A percentile compares a stretch with the other conserved stretches of the same genome.
phyloP scores from a whole-genome alignment of 2,113 vertebrate species.

The Lagopus muta region DNA sequence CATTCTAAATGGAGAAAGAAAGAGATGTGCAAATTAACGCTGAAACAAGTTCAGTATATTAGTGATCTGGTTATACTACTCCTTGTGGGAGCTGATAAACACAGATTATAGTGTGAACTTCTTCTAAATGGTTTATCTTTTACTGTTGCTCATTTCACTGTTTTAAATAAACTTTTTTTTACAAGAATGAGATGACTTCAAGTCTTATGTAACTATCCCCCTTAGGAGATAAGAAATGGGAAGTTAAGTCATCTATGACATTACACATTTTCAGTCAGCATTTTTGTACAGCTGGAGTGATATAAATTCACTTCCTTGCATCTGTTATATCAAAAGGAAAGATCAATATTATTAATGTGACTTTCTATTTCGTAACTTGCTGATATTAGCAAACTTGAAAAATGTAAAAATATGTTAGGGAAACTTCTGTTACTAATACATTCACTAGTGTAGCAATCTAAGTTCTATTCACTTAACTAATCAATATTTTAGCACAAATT shows the following conservation, averaged over 20 bases:
- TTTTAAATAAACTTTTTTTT: background rate
- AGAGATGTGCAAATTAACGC: background rate
- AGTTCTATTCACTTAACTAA: background rate
- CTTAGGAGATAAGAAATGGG: background rate
- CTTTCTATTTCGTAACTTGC: background rate
- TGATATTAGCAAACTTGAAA: background rate
- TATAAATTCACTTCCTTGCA: background rate
- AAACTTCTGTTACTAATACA: background rate
- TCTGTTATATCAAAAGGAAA: background rate
- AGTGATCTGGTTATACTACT: background rate
- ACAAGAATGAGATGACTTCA: background rate
- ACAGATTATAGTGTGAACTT: background rate
- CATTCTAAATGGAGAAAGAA: background rate
- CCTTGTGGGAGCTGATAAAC: background rate
- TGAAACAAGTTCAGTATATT: background rate
- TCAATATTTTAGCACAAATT: background rate
- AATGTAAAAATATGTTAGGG: background rate
- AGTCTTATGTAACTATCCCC: background rate
- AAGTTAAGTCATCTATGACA: background rate
- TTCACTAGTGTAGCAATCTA: background rate
- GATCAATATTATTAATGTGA: background rate
- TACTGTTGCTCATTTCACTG: background rate
- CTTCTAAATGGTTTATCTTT: background rate
- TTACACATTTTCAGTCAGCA: background rate
- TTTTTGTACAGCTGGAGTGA: background rate